A percentile compares a stretch with the other conserved stretches of the same genome.
phyloP scores from a whole-genome alignment of 2,888 invertebrate genomes.

The Tachina lurida region DNA sequence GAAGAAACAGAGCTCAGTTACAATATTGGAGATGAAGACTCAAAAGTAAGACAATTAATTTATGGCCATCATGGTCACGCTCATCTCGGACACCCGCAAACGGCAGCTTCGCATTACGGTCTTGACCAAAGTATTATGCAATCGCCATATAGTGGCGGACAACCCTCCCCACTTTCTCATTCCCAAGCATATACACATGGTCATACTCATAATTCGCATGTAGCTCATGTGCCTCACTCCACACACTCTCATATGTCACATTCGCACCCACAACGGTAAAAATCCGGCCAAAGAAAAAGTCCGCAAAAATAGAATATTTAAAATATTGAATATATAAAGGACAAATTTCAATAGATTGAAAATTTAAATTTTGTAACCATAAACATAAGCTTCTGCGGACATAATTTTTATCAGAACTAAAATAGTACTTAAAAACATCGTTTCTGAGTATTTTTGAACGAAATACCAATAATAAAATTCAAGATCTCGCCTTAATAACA shows the following conservation, averaged over 20 bases:
- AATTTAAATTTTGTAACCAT: background rate
- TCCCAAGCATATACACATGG: slow-evolving; percentile 82
- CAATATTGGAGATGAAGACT: slow-evolving; percentile 96
- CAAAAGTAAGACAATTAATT: slow-evolving; percentile 98
- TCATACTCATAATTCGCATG: slow-evolving; percentile 84
- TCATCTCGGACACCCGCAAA: slow-evolving; percentile 87
- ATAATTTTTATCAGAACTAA: background rate
- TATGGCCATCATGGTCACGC: slow-evolving; percentile 89
- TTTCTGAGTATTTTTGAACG: background rate
- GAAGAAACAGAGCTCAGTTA: slow-evolving; percentile 99
- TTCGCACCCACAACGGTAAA: slow-evolving; percentile 92
- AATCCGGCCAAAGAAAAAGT: slow-evolving; percentile 10
- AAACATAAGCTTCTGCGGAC: background rate
- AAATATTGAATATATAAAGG: background rate
- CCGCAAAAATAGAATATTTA: background rate
- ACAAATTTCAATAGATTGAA: background rate
- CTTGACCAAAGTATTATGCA: slow-evolving; percentile 90
- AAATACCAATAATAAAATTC: background rate
- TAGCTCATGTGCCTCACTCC: slow-evolving; percentile 87
- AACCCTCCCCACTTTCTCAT: slow-evolving; percentile 88
- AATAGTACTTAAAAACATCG: background rate
- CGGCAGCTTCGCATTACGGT: slow-evolving; percentile 85
- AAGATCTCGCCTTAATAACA: slow-evolving; percentile 48
- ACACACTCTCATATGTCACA: slow-evolving; percentile 86
- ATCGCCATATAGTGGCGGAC: slow-evolving; percentile 84